These are phyloP conservation scores for Tenrec ecaudatus DNA, from an alignment of 2,113 vertebrate species.

Conservation along the genomic window DNA sequence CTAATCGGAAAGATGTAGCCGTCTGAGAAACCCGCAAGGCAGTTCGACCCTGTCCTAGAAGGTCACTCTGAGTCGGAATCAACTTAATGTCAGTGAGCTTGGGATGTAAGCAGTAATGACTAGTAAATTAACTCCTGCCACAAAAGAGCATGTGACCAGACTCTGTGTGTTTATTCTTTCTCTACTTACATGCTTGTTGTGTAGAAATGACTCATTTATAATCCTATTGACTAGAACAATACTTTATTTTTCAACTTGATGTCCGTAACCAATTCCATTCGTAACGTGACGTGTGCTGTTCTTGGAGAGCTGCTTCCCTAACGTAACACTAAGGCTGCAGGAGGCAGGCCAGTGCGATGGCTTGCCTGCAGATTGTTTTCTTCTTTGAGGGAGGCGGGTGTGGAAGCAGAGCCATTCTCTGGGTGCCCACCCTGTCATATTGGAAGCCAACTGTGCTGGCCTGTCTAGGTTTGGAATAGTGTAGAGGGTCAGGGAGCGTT, in stretches of 20 bases:
- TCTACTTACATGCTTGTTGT: slow-evolving; percentile 39
- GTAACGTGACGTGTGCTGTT: background rate
- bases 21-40: no score
- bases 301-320: background rate
- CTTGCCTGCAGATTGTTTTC: background rate
- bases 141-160: slow-evolving; percentile 16
- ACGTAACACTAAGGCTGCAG: background rate
- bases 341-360: background rate
- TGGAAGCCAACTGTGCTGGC: slow-evolving; percentile 23
- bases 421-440: background rate
- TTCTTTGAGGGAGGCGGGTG: background rate
- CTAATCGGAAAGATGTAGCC: no score
- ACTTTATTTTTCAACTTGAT: slow-evolving; percentile 9
- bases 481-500: background rate
- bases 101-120: background rate
- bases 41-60: no score
- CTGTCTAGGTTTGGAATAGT: background rate
- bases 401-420: background rate
- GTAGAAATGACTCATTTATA: background rate
- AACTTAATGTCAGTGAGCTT: no score
- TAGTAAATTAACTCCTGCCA: background rate
- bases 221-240: background rate
- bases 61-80: no score
- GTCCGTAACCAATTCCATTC: background rate
- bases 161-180: slow-evolving; percentile 15